Percentiles rank a stretch among this genome's conserved stretches.
Evolutionary conservation across 2,113 vertebrate species (phyloP).

Genomic region (Barbus barbus): DNA sequence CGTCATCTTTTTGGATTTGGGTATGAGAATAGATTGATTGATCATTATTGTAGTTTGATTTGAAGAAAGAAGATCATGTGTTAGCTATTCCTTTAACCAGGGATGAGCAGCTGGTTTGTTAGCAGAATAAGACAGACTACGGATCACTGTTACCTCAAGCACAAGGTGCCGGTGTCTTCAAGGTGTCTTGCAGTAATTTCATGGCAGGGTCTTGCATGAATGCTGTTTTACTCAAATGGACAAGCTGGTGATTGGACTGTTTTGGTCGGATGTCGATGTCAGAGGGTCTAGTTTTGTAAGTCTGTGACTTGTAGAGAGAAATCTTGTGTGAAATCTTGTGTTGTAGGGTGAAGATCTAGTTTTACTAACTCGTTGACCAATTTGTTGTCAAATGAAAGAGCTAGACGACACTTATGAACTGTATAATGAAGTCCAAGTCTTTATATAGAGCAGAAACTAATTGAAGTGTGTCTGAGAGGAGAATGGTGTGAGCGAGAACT

Average conservation of each 20-base stretch:
- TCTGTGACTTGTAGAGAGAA: background rate
- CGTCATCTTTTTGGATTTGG: background rate
- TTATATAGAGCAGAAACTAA: background rate
- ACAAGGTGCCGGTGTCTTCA: background rate
- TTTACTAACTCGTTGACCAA: background rate
- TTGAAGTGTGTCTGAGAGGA: background rate
- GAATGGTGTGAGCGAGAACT: background rate
- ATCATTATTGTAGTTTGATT: background rate
- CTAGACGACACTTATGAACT: background rate
- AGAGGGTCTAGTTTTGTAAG: background rate
- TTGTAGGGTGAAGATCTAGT: background rate
- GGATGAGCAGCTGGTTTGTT: background rate
- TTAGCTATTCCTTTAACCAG: background rate
- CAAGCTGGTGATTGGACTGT: background rate
- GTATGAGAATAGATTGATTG: background rate
- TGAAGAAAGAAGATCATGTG: background rate
- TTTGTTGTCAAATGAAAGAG: background rate
- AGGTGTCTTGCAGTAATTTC: background rate
- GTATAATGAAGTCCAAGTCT: background rate
- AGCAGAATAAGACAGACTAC: too few relatives aligned
- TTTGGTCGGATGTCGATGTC: background rate
- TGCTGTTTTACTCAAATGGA: background rate
- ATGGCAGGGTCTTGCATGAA: too few relatives aligned
- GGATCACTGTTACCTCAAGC: background rate
- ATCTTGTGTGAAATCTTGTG: too few relatives aligned